phyloP scores from a whole-genome alignment of 2,888 invertebrate genomes.

The Yponomeuta cagnagella region DNA sequence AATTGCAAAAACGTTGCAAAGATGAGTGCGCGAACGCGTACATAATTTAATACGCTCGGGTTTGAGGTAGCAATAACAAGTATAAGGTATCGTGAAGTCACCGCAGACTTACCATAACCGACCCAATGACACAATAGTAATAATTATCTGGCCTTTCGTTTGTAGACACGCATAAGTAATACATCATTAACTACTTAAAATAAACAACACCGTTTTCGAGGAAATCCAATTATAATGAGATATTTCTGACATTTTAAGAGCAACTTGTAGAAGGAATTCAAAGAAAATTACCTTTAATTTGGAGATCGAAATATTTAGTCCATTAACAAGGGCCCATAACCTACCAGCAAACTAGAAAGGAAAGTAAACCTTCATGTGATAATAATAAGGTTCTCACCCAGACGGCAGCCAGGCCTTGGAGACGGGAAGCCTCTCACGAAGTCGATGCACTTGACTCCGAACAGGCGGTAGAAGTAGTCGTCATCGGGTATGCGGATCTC shows the following conservation, averaged over 20 bases:
- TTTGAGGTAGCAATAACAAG: not conserved
- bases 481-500: constrained; percentile 92
- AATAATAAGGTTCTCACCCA: constrained; percentile 73
- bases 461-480: constrained; percentile 92
- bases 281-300: not conserved
- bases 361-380: not conserved
- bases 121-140: not conserved
- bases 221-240: not conserved
- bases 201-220: not conserved
- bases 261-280: not conserved
- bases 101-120: constrained; percentile 27
- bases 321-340: no score
- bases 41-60: not conserved
- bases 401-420: constrained; percentile 89
- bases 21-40: not conserved
- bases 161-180: no score
- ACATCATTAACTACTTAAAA: not conserved
- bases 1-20: constrained; percentile 7
- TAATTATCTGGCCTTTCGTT: not conserved
- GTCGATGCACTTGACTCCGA: constrained; percentile 90
- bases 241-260: no score
- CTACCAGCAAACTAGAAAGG: not conserved
- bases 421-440: constrained; percentile 93
- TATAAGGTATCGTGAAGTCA: constrained; percentile 27
- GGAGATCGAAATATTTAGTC: not conserved